Evolutionary conservation across 2,888 invertebrate genomes (phyloP).

Genomic region (Drosophila subsilvestris): DNA sequence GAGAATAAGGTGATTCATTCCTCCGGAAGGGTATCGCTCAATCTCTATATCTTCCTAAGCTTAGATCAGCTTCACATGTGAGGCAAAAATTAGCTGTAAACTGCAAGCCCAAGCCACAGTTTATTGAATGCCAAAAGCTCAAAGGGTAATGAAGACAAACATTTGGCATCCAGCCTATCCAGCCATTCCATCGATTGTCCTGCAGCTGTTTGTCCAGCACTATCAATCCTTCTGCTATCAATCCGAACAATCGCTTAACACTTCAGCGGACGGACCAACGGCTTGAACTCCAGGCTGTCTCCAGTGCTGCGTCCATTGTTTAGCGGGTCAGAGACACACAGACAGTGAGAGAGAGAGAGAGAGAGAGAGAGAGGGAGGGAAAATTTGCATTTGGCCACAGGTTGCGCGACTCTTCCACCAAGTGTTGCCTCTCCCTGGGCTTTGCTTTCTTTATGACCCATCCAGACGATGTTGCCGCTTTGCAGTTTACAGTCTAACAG

Average conservation of each 20-base stretch:
- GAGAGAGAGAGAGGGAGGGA: conserved; percentile 11
- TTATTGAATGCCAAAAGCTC: not conserved
- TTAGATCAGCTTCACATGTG: too few relatives aligned
- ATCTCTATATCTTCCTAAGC: too few relatives aligned
- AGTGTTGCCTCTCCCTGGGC: conserved; percentile 42
- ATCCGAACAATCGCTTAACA: conserved; percentile 42
- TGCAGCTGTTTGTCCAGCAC: conserved; percentile 21
- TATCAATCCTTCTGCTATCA: conserved; percentile 31
- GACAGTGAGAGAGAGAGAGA: not conserved
- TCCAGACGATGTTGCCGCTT: conserved; percentile 22
- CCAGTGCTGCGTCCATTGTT: conserved; percentile 39
- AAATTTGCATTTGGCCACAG: conserved; percentile 70
- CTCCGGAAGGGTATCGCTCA: too few relatives aligned
- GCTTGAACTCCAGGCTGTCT: conserved; percentile 6
- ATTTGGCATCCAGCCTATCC: conserved; percentile 12
- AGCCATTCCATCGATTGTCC: conserved; percentile 24
- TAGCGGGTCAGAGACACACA: conserved; percentile 25
- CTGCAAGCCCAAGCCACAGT: not conserved
- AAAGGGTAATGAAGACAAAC: conserved; percentile 37
- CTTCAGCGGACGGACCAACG: conserved; percentile 28
- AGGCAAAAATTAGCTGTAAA: too few relatives aligned
- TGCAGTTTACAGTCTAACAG: conserved; percentile 30
- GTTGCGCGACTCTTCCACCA: conserved; percentile 30
- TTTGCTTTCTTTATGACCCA: conserved; percentile 76
- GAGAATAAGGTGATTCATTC: too few relatives aligned